Evolutionary conservation across 2,797 vertebrate genomes (phyloP).

Genomic region (Antrozous pallidus): DNA sequence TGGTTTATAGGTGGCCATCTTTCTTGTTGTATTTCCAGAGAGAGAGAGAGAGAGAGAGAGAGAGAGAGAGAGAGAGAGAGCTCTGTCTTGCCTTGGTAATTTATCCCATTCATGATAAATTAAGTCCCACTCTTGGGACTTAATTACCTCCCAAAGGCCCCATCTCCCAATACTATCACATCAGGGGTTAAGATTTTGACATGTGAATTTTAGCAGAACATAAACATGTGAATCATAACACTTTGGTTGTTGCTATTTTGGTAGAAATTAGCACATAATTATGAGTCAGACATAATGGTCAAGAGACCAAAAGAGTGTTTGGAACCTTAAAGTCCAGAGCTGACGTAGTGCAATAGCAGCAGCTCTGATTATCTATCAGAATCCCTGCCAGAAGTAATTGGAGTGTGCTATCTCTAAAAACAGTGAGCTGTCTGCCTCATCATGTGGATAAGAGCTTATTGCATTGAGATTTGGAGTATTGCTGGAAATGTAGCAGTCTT

Average conservation of each 20-base stretch:
- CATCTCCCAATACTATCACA: neutral
- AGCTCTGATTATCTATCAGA: conserved; percentile 28
- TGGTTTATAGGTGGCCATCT: neutral
- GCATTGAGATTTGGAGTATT: conserved; percentile 71
- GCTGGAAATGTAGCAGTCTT: conserved; percentile 59
- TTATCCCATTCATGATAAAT: neutral
- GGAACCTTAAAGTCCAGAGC: neutral
- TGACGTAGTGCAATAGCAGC: neutral
- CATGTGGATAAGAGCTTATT: conserved; percentile 71
- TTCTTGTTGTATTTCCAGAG: neutral
- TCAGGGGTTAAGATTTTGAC: neutral
- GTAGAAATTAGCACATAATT: neutral
- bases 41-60: neutral
- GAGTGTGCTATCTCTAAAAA: conserved; percentile 60
- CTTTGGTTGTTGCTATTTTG: neutral
- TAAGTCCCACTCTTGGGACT: neutral
- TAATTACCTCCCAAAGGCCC: neutral
- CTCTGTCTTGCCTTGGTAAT: neutral
- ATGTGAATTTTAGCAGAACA: neutral
- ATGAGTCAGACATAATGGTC: neutral
- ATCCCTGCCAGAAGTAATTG: conserved; percentile 61
- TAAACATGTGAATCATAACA: neutral
- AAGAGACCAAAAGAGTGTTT: neutral
- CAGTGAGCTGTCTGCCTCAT: conserved; percentile 68
- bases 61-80: neutral